These are phyloP conservation scores for Chrysogorgia sp. DNA, from an alignment of 92 coral and sea anemone genomes.

Conservation along the genomic window DNA sequence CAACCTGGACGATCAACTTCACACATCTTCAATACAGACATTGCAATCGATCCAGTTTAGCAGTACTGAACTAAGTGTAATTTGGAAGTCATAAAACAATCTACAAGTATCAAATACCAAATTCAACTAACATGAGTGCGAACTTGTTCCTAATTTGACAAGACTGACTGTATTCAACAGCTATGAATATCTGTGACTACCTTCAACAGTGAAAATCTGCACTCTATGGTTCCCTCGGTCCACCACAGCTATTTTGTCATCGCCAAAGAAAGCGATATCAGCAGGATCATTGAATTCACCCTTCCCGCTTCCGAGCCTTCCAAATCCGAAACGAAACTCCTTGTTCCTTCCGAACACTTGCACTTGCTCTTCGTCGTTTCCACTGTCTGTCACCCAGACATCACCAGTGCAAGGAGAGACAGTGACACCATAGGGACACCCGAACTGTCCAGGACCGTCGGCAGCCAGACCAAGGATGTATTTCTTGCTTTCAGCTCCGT, in stretches of 20 bases:
- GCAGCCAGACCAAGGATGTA: constrained; percentile 5
- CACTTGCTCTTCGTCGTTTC: constrained; percentile 24
- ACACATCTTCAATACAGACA: too few relatives aligned
- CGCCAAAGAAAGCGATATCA: constrained; percentile 14
- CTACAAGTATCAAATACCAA: too few relatives aligned
- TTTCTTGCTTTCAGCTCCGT: constrained; percentile 10
- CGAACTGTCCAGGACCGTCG: constrained; percentile 29
- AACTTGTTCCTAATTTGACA: too few relatives aligned
- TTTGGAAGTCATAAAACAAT: too few relatives aligned
- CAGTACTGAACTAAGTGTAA: too few relatives aligned
- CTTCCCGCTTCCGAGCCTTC: constrained; percentile 7
- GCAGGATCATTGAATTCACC: constrained; percentile 38
- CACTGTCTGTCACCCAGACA: constrained; percentile 36
- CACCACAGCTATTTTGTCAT: constrained; percentile 36
- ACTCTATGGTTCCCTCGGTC: constrained; percentile 45
- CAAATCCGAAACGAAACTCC: constrained; percentile 23
- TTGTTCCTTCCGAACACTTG: constrained; percentile 30
- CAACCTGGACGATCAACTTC: too few relatives aligned
- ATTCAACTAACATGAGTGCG: too few relatives aligned
- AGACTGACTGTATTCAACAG: too few relatives aligned
- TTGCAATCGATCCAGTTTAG: too few relatives aligned
- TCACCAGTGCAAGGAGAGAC: constrained; percentile 31
- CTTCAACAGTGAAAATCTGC: constrained; percentile 31
- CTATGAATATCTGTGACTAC: too few relatives aligned
- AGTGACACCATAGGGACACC: constrained; percentile 34